phyloP scores from a whole-genome alignment of 2,113 vertebrate genomes.

The Catharus minimus region DNA sequence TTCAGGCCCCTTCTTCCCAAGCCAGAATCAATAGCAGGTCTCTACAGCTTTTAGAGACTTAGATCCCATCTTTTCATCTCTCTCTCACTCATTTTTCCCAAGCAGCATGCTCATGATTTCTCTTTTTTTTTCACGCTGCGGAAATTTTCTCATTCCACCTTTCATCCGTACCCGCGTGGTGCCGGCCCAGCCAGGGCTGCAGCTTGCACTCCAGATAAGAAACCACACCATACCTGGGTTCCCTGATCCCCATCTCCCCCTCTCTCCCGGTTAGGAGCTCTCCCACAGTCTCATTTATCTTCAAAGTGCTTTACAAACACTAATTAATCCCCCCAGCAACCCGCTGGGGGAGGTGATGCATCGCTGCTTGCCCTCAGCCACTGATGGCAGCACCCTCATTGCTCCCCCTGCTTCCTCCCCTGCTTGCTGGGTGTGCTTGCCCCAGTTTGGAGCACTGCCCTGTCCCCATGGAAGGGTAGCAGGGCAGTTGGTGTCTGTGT shows the following conservation, averaged over 20 bases:
- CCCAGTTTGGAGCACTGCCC: neutral
- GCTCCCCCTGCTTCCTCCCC: neutral
- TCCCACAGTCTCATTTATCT: neutral
- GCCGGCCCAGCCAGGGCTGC: neutral
- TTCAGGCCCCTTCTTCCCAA: conserved; percentile 37
- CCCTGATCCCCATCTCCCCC: neutral
- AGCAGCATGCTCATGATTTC: neutral
- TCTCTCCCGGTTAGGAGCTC: neutral
- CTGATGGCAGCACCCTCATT: neutral
- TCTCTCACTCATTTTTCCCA: neutral
- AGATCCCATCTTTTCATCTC: conserved; percentile 48
- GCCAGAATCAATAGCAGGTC: conserved; percentile 40
- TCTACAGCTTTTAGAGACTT: conserved; percentile 56
- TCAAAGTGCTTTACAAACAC: conserved; percentile 56
- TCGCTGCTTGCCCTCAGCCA: neutral
- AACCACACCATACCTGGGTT: neutral
- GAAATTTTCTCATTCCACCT: neutral
- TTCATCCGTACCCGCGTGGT: neutral
- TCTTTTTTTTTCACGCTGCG: neutral
- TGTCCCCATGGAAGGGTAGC: neutral
- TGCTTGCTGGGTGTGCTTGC: neutral
- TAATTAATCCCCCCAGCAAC: conserved; percentile 33
- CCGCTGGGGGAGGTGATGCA: neutral
- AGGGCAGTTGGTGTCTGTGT: neutral
- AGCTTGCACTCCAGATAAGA: conserved; percentile 9